Evolutionary conservation across 2,888 invertebrate species (phyloP).

Genomic region (Euclidia mi): DNA sequence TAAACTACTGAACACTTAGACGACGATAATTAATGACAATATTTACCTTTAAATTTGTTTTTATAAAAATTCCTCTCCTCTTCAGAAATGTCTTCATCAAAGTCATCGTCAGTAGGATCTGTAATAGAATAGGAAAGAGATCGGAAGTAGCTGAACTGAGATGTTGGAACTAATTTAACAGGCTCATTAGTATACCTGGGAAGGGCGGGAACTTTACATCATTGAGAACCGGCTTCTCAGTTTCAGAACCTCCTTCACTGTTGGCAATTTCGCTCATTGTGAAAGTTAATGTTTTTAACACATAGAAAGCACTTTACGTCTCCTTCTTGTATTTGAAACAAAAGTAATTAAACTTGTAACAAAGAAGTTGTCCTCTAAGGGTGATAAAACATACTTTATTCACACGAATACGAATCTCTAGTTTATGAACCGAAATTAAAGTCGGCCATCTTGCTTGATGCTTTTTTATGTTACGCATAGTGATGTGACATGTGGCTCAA

Average conservation of each 20-base stretch:
- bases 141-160: background rate
- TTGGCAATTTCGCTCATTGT: constrained; percentile 77
- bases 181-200: constrained; percentile 67
- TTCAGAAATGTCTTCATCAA: constrained; percentile 87
- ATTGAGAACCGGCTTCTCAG: constrained; percentile 79
- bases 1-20: background rate
- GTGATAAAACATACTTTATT: constrained; percentile 2
- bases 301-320: constrained; percentile 21
- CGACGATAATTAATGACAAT: background rate
- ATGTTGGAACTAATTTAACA: background rate
- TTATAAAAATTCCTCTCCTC: constrained; percentile 88
- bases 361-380: background rate
- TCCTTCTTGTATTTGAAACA: background rate
- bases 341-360: background rate
- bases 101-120: constrained; percentile 84
- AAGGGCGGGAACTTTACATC: constrained; percentile 83
- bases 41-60: constrained; percentile 83
- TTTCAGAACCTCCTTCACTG: constrained; percentile 68
- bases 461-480: constrained; percentile 19
- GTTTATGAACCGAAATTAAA: constrained; percentile 18
- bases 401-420: constrained; percentile 12
- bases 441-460: constrained; percentile 50
- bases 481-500: constrained; percentile 1
- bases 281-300: constrained; percentile 45
- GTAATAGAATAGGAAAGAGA: constrained; percentile 48